Percentiles rank a stretch among this genome's conserved stretches.
Conservation (phyloP, 2,113 vertebrate genomes). For the Odocoileus virginianus region DNA sequence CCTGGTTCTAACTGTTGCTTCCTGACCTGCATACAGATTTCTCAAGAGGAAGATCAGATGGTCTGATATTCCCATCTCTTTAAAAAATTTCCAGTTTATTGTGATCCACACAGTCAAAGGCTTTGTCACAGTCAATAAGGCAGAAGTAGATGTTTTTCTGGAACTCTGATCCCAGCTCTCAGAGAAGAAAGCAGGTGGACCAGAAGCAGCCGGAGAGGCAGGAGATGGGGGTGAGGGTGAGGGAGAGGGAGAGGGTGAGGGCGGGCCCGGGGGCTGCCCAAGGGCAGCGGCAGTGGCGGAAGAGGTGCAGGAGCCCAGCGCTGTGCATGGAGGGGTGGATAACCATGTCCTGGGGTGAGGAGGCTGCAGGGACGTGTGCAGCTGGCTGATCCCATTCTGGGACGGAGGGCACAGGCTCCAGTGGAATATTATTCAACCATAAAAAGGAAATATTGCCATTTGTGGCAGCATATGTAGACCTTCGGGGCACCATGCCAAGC, state of each 20-base stretch:
- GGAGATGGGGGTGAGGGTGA: accelerated
- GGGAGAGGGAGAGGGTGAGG: not conserved
- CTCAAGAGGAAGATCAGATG: not conserved
- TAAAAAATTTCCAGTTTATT: not conserved
- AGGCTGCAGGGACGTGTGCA: accelerated
- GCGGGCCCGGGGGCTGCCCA: accelerated
- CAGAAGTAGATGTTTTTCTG: not conserved
- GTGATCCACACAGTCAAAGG: not conserved
- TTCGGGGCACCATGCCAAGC: not conserved
- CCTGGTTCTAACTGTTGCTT: not conserved
- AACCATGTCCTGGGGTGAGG: not conserved
- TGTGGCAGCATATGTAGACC: not conserved
- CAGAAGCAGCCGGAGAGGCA: not conserved
- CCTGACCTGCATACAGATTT: not conserved
- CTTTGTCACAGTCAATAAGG: not conserved
- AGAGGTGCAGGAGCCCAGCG: accelerated
- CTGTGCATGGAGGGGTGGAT: not conserved
- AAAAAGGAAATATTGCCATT: not conserved
- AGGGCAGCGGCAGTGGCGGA: accelerated
- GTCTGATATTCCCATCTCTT: not conserved
- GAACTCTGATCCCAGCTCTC: not conserved
- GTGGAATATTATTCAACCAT: not conserved
- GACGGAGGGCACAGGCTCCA: not conserved
- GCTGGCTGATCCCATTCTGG: not conserved
- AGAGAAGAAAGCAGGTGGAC: not conserved